phyloP scores from a whole-genome alignment of 53 echinoderm and acorn worm species.

The Luidia sarsii region DNA sequence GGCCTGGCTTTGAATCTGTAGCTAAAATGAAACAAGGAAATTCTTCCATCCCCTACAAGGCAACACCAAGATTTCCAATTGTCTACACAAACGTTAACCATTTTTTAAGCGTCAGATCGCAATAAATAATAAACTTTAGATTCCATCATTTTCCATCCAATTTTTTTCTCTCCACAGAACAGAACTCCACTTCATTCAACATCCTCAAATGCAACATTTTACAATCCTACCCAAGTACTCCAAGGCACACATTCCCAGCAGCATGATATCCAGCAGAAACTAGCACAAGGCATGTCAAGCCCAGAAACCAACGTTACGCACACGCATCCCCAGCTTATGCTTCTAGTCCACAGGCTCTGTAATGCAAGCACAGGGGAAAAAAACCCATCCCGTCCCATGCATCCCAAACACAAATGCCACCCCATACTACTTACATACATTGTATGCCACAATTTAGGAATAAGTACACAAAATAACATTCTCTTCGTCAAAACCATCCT shows the following conservation, averaged over 20 bases:
- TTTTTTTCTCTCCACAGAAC: too few relatives aligned
- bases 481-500: too few relatives aligned
- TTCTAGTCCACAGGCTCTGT: conserved; percentile 19
- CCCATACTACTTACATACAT: neutral
- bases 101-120: too few relatives aligned
- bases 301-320: neutral
- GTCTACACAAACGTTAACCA: too few relatives aligned
- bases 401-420: too few relatives aligned
- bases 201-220: too few relatives aligned
- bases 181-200: too few relatives aligned
- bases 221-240: conserved; percentile 7
- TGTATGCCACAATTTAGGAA: neutral
- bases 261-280: neutral
- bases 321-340: conserved; percentile 17
- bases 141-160: too few relatives aligned
- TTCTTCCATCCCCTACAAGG: neutral
- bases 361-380: conserved; percentile 12
- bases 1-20: conserved; percentile 42
- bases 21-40: conserved; percentile 31
- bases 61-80: neutral
- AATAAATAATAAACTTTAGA: too few relatives aligned
- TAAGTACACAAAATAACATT: too few relatives aligned
- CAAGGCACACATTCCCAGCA: neutral
- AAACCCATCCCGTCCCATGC: conserved; percentile 18
- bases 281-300: neutral